Percentiles rank a stretch among this genome's conserved stretches.
phyloP scores from a whole-genome alignment of 2,113 vertebrate genomes.

The Bos javanicus region DNA sequence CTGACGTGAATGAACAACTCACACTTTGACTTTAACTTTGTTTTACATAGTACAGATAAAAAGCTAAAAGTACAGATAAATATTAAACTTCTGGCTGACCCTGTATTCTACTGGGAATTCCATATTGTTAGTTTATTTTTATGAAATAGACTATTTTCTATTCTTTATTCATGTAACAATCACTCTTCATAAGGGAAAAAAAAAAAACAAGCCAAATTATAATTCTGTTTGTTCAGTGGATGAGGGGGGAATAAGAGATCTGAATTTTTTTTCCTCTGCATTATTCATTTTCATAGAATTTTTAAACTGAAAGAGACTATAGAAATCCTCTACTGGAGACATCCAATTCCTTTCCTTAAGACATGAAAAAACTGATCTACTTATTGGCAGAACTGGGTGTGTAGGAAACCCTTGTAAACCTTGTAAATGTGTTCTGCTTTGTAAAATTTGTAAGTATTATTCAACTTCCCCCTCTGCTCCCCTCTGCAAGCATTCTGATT shows the following conservation, averaged over 20 bases:
- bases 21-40: not conserved
- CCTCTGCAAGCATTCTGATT: not conserved
- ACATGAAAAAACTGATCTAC: constrained; percentile 28
- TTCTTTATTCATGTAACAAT: not conserved
- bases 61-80: not conserved
- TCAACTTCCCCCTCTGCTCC: not conserved
- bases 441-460: constrained; percentile 31
- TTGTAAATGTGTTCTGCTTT: not conserved
- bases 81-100: not conserved
- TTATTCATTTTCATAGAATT: not conserved
- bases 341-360: not conserved
- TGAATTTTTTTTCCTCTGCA: not conserved
- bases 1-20: not conserved
- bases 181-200: not conserved
- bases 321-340: not conserved
- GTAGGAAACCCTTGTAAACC: constrained; percentile 20
- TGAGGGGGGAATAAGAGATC: not conserved
- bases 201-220: not conserved
- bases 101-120: not conserved
- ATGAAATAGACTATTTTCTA: not conserved
- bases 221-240: not conserved
- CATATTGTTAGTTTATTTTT: not conserved
- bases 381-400: not conserved
- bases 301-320: not conserved
- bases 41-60: not conserved